phyloP scores from a whole-genome alignment of 35 echinoderm and acorn worm genomes.

The Amphiura filiformis region DNA sequence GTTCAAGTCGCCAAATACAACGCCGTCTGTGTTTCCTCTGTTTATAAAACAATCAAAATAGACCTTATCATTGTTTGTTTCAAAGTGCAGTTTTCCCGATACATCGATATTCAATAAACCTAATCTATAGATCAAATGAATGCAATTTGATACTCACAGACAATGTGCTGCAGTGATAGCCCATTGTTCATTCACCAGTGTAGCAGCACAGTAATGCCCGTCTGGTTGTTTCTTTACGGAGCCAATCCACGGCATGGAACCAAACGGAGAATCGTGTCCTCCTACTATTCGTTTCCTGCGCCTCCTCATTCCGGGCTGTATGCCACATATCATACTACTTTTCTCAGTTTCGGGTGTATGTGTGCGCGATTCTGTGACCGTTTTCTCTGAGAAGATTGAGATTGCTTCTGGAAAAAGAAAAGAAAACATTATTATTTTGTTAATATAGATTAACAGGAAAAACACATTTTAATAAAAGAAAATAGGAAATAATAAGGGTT shows the following conservation, averaged over 20 bases:
- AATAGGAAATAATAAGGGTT: too few species aligned
- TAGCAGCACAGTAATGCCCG: conserved; percentile 54
- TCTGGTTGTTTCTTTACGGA: not conserved
- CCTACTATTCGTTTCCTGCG: conserved; percentile 33
- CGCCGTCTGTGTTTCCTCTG: not conserved
- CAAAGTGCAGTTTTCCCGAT: not conserved
- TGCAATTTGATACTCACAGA: conserved; percentile 47
- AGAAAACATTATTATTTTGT: too few species aligned
- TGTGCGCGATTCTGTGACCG: too few species aligned
- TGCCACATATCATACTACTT: not conserved
- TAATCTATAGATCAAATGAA: not conserved
- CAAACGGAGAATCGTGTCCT: conserved; percentile 27
- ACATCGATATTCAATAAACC: not conserved
- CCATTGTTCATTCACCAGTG: conserved; percentile 54
- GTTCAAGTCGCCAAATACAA: not conserved
- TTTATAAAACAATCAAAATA: not conserved
- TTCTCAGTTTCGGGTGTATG: too few species aligned
- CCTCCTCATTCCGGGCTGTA: not conserved
- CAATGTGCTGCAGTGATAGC: conserved; percentile 83
- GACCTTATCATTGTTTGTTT: not conserved
- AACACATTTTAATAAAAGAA: too few species aligned
- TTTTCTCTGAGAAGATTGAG: too few species aligned
- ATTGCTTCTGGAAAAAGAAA: too few species aligned
- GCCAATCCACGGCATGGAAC: conserved; percentile 73
- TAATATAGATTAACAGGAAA: too few species aligned